Conservation (phyloP, 2,797 vertebrate genomes). For the Adelosebastes latens region DNA sequence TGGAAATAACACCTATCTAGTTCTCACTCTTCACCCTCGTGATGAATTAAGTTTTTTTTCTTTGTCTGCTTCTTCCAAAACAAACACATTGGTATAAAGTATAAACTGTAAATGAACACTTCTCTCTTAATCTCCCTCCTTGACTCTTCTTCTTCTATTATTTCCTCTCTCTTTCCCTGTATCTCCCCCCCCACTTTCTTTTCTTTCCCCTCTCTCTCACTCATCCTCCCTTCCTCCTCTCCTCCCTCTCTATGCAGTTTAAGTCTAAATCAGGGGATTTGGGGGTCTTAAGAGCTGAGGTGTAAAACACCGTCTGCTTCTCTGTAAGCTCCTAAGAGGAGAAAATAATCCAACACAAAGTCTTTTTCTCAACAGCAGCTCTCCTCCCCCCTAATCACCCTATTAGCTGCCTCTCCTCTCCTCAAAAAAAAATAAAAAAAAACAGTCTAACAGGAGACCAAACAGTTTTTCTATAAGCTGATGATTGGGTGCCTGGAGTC, state of each 20-base stretch:
- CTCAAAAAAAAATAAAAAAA: background rate
- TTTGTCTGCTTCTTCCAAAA: background rate
- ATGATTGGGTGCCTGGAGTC: background rate
- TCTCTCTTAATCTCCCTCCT: slow-evolving; percentile 4
- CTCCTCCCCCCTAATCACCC: slow-evolving; percentile 68
- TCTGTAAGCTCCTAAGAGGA: slow-evolving; percentile 70
- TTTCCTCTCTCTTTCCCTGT: background rate
- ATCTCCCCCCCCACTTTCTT: background rate
- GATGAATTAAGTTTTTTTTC: background rate
- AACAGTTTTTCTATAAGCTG: background rate
- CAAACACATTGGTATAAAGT: background rate
- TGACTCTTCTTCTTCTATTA: background rate
- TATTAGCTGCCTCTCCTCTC: slow-evolving; percentile 48
- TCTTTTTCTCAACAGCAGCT: slow-evolving; percentile 71
- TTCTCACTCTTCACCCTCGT: background rate
- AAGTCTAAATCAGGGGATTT: slow-evolving; percentile 72
- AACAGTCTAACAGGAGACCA: background rate
- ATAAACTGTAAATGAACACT: slow-evolving; percentile 13
- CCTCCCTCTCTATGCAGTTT: slow-evolving; percentile 55
- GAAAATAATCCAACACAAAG: slow-evolving; percentile 76
- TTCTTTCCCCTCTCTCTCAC: background rate
- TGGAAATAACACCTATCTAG: background rate
- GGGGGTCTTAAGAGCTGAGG: slow-evolving; percentile 72
- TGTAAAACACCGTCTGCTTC: slow-evolving; percentile 69
- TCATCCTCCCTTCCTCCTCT: slow-evolving; percentile 17